These are phyloP conservation scores for Agelaius phoeniceus DNA, from an alignment of 2,113 vertebrate species.

Conservation along the genomic window DNA sequence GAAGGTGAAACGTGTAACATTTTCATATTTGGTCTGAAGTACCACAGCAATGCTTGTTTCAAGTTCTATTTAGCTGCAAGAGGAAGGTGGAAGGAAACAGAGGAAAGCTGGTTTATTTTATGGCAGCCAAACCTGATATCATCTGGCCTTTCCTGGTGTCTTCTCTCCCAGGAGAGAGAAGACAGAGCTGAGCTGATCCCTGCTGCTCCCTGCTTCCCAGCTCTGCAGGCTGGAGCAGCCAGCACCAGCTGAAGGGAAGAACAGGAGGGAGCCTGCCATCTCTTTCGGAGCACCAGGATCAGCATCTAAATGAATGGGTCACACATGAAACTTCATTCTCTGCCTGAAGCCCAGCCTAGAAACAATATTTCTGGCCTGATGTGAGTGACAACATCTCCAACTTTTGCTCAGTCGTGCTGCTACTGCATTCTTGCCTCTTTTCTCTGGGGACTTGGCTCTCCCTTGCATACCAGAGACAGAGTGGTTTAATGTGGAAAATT, in stretches of 20 bases:
- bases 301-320: not conserved
- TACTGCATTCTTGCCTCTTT: not conserved
- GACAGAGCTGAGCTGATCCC: not conserved
- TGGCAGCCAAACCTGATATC: not conserved
- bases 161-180: not conserved
- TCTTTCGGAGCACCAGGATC: not conserved
- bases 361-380: not conserved
- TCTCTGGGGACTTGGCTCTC: not conserved
- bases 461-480: fast-evolving
- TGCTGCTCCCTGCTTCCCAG: not conserved
- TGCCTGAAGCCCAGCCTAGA: not conserved
- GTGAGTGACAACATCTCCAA: not conserved
- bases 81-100: not conserved
- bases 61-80: not conserved
- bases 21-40: not conserved
- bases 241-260: not conserved
- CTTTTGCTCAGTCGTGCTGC: fast-evolving
- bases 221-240: not conserved
- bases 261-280: not conserved
- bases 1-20: not conserved
- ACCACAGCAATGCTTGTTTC: not conserved
- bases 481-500: not conserved
- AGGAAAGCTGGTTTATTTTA: not conserved
- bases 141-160: not conserved
- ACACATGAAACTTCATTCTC: not conserved